A percentile compares a stretch with the other conserved stretches of the same genome.
Evolutionary conservation across 2,797 vertebrate genomes (phyloP).

Genomic region (Numenius phaeopus): DNA sequence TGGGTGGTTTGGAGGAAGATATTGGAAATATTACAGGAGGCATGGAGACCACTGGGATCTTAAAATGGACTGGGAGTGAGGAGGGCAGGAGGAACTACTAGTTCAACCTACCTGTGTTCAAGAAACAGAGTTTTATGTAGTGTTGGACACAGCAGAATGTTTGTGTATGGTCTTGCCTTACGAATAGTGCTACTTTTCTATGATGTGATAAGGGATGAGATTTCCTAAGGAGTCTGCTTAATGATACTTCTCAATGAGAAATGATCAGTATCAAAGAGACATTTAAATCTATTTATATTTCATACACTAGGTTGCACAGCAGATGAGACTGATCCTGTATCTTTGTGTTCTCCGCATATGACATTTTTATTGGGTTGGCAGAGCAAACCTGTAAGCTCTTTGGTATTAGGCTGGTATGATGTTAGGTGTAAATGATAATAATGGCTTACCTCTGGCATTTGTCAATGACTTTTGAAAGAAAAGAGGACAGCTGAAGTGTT

Average conservation of each 20-base stretch:
- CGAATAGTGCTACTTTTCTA: neutral
- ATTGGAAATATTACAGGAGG: neutral
- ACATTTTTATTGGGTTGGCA: neutral
- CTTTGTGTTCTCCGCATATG: neutral
- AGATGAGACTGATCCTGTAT: neutral
- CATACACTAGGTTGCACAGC: neutral
- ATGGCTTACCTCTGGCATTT: neutral
- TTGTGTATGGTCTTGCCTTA: neutral
- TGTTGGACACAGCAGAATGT: neutral
- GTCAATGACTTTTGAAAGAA: neutral
- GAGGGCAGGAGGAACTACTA: neutral
- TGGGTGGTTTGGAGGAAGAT: neutral
- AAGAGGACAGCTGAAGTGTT: neutral
- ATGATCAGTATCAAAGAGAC: neutral
- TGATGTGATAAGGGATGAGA: neutral
- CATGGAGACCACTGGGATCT: neutral
- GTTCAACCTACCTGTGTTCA: rapidly evolving
- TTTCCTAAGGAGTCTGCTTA: neutral
- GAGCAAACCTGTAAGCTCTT: neutral
- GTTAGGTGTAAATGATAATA: neutral
- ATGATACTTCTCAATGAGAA: neutral
- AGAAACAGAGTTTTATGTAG: neutral
- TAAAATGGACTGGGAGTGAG: neutral
- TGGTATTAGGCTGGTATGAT: neutral
- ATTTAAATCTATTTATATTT: neutral